phyloP scores from a whole-genome alignment of 1,140 invertebrate species.

The Euura lappo region DNA sequence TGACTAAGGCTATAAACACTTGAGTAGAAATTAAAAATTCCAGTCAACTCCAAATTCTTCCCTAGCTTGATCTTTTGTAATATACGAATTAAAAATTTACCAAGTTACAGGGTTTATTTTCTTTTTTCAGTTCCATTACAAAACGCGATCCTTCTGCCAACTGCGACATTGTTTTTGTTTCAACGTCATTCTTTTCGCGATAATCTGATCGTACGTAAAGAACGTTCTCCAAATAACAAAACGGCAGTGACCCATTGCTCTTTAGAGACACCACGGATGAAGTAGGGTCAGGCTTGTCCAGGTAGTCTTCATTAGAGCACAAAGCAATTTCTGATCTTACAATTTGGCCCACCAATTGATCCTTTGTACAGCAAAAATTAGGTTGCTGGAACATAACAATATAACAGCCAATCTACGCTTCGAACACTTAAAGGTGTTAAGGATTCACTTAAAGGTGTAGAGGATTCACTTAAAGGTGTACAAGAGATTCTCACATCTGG shows the following conservation, averaged over 20 bases:
- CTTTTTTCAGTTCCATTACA: conserved; percentile 15
- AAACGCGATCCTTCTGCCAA: conserved; percentile 10
- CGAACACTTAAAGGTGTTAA: no score
- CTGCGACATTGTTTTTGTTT: conserved; percentile 13
- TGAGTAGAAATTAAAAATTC: neutral
- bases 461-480: no score
- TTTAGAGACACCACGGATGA: conserved; percentile 5
- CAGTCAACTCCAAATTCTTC: no score
- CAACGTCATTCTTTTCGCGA: conserved; percentile 8
- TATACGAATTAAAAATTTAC: neutral
- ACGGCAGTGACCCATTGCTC: conserved; percentile 18
- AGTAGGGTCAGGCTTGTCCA: neutral
- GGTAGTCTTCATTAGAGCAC: conserved; percentile 13
- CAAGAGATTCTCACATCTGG: conserved; percentile 8
- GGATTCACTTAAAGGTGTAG: no score
- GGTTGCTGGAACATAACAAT: neutral
- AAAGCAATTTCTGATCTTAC: conserved; percentile 15
- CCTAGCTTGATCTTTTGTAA: no score
- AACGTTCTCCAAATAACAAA: conserved; percentile 18
- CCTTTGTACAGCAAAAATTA: conserved; percentile 10
- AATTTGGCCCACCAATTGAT: neutral
- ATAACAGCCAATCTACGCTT: no score
- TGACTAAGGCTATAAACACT: neutral
- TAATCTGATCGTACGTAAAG: conserved; percentile 20
- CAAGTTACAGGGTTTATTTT: neutral